These are phyloP conservation scores for Gymnopithys bicolor DNA, from an alignment of 2,797 vertebrate genomes.

Conservation along the genomic window DNA sequence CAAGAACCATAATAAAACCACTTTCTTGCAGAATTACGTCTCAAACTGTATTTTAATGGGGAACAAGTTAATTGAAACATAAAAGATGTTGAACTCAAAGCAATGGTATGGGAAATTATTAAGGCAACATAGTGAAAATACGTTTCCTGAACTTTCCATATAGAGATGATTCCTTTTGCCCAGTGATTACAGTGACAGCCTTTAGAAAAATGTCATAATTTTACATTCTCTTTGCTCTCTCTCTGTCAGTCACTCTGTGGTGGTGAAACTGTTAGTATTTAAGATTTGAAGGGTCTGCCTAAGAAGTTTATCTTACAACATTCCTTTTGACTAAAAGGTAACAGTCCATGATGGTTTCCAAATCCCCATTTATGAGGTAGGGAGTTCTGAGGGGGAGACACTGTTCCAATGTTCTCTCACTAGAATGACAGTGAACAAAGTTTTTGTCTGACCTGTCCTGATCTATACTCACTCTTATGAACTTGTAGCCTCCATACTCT, in stretches of 20 bases:
- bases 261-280: neutral
- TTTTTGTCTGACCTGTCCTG: neutral
- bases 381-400: no score
- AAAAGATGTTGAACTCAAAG: neutral
- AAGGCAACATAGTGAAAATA: neutral
- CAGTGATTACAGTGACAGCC: neutral
- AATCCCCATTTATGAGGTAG: neutral
- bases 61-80: neutral
- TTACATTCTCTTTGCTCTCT: neutral
- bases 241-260: neutral
- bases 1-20: neutral
- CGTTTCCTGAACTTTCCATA: neutral
- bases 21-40: neutral
- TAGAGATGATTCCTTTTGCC: accelerated
- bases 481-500: neutral
- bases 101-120: neutral
- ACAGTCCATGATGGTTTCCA: neutral
- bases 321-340: neutral
- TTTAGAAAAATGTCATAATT: neutral
- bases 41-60: neutral
- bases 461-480: accelerated
- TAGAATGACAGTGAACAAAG: neutral
- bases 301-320: neutral
- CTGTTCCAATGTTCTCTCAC: neutral
- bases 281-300: neutral